Conservation (phyloP, 2,113 vertebrate species). For the Ia io region DNA sequence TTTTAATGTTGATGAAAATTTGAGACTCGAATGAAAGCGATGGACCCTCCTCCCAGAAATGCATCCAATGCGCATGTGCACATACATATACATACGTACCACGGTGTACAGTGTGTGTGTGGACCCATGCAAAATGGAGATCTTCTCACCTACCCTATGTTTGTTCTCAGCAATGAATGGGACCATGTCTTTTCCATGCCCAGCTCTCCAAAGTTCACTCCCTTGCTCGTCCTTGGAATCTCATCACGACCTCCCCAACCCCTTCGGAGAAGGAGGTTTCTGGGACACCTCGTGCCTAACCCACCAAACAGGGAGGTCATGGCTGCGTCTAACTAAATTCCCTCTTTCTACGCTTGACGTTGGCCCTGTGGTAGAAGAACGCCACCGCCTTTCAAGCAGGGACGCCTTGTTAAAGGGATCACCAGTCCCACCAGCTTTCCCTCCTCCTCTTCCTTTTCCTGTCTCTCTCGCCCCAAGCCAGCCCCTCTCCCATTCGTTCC, state of each 20-base stretch:
- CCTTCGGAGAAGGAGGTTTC: background rate
- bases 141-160: background rate
- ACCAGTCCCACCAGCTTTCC: background rate
- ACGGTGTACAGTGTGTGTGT: background rate
- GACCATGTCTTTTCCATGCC: background rate
- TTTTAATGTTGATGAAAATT: background rate
- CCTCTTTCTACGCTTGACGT: background rate
- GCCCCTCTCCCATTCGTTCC: background rate
- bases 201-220: background rate
- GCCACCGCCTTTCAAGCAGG: background rate
- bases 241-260: accelerated
- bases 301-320: background rate
- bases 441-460: background rate
- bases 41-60: background rate
- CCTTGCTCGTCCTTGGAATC: too few species aligned
- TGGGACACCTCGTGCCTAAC: background rate
- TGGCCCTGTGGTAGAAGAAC: background rate
- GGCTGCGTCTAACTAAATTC: background rate
- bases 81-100: too few species aligned
- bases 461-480: accelerated
- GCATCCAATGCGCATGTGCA: background rate
- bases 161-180: background rate
- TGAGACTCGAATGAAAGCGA: background rate
- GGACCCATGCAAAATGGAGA: background rate
- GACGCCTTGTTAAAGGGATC: background rate